Conservation (phyloP, 1,140 invertebrate species). For the Macrostomum lignano region DNA sequence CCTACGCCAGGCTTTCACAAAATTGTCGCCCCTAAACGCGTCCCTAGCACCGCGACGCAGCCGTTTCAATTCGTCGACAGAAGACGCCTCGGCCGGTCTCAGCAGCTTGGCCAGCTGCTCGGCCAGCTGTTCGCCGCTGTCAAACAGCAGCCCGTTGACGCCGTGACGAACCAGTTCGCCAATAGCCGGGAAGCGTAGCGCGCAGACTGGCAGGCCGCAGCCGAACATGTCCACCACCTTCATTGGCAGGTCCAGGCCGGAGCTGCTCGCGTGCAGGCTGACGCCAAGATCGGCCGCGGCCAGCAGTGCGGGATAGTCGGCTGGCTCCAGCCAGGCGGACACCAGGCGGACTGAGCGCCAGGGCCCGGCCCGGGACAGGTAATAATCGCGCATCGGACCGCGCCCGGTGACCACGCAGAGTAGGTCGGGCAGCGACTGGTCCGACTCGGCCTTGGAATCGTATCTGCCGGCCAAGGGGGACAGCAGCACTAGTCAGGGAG, state of each 20-base stretch:
- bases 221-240: constrained; percentile 54
- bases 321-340: constrained; percentile 66
- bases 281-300: constrained; percentile 74
- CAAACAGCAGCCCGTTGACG: constrained; percentile 2
- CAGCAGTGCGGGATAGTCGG: constrained; percentile 47
- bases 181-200: background rate
- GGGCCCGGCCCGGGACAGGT: too few relatives aligned
- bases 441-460: constrained; percentile 1
- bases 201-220: background rate
- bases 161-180: background rate
- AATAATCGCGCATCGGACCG: constrained; percentile 62
- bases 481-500: too few relatives aligned
- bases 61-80: too few relatives aligned
- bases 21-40: too few relatives aligned
- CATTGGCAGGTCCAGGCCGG: constrained; percentile 90
- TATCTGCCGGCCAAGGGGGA: too few relatives aligned
- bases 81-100: too few relatives aligned
- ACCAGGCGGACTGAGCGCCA: too few relatives aligned
- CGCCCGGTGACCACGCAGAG: constrained; percentile 69
- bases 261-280: constrained; percentile 74
- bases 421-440: constrained; percentile 36
- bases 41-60: too few relatives aligned
- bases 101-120: background rate
- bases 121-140: background rate
- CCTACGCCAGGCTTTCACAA: too few relatives aligned